Percentiles rank a stretch among this genome's conserved stretches.
Conservation (phyloP, 2,888 invertebrate genomes). For the Griposia aprilina region DNA sequence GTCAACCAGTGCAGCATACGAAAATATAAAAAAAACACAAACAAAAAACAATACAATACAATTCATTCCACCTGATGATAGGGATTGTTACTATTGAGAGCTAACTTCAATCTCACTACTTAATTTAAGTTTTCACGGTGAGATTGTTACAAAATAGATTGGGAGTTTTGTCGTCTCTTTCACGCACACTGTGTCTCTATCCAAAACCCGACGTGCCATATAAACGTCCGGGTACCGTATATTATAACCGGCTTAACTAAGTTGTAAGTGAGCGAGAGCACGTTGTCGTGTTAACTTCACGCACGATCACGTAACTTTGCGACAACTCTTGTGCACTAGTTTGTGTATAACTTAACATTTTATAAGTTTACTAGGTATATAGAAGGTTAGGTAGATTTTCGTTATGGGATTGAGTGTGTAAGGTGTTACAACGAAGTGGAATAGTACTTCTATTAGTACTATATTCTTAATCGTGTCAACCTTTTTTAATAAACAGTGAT, state of each 20-base stretch:
- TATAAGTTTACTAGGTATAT: background rate
- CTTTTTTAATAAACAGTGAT: no score
- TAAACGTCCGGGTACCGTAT: background rate
- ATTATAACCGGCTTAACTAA: background rate
- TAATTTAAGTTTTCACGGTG: no score
- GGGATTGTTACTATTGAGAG: no score
- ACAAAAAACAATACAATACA: no score
- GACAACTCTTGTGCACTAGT: background rate
- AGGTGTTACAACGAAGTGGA: background rate
- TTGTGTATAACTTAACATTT: background rate
- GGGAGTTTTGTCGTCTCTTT: background rate
- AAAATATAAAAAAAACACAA: no score
- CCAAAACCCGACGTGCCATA: no score
- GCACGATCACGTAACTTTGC: conserved; percentile 8
- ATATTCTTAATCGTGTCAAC: background rate
- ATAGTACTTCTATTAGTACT: background rate
- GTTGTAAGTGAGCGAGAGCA: conserved; percentile 2
- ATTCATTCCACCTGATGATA: no score
- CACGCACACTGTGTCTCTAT: background rate
- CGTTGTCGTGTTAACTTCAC: conserved; percentile 11
- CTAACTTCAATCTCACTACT: no score
- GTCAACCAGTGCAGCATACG: no score
- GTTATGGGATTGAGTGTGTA: background rate
- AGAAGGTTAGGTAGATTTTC: background rate
- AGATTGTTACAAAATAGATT: no score